These are phyloP conservation scores for Caenorhabditis japonica DNA, from an alignment of 2,888 invertebrate species.

Conservation along the genomic window DNA sequence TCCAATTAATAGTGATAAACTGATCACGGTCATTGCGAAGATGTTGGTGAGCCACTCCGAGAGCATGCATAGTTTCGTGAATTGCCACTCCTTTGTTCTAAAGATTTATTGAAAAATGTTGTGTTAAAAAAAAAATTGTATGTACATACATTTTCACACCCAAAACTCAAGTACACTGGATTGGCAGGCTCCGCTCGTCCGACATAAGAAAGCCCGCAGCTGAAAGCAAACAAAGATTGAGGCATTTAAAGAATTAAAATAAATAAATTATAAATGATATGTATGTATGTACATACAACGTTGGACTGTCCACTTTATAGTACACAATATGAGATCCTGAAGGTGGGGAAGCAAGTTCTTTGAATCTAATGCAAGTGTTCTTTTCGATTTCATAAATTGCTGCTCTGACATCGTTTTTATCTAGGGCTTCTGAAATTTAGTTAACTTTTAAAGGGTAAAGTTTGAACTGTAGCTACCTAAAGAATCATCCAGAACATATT, in stretches of 20 bases:
- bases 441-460: not conserved
- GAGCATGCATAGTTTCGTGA: constrained; percentile 71
- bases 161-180: constrained; percentile 73
- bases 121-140: not conserved
- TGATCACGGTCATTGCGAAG: constrained; percentile 73
- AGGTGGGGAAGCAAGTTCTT: constrained; percentile 59
- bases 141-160: constrained; percentile 70
- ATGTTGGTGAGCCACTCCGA: constrained; percentile 75
- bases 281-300: constrained; percentile 64
- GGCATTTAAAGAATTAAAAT: not conserved
- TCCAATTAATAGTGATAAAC: constrained; percentile 69
- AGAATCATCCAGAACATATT: constrained; percentile 68
- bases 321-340: constrained; percentile 68
- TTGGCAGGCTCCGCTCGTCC: constrained; percentile 72
- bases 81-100: constrained; percentile 53
- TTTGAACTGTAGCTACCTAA: constrained; percentile 53
- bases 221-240: constrained; percentile 35
- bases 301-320: constrained; percentile 68
- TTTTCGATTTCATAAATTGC: constrained; percentile 71
- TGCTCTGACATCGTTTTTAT: constrained; percentile 67
- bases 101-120: constrained; percentile 5
- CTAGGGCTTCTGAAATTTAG: constrained; percentile 59
- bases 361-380: constrained; percentile 71
- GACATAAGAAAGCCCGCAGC: constrained; percentile 75
- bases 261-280: constrained; percentile 1